Evolutionary conservation across 2,797 vertebrate species (phyloP), one percentile per base, ranked within the genome.

Genomic region (Neostethus bicornis): DNA sequence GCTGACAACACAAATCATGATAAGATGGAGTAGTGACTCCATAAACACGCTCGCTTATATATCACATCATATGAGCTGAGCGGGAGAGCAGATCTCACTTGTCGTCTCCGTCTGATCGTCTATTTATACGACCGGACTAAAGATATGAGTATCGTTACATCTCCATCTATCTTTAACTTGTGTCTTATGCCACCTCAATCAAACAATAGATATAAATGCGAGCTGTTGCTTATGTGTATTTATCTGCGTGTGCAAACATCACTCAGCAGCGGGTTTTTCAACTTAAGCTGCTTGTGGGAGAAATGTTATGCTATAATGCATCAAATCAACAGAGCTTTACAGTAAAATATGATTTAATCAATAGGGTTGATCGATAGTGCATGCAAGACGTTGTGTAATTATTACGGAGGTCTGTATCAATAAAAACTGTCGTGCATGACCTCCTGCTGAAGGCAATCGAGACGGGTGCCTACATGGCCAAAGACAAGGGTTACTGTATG

Each of bases 271-370:
- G 75, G 64, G 73, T 78, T 70, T 76, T 80, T 61, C 70, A 77
- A 75, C 73, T 64, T 72, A n/a, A 64, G 68, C 68, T 71, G 78
- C 79, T 87, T 77, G 84, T 73, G 81, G 68, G 72, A 41, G 75
- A 58, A 85, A 82, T 89, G 90, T 87, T 87, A 90, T 75, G 66
- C 63, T 70, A 72, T 85, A 83, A 83, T 89, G 73, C 66, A 83
- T 89, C 85, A 86, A 84, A 85, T 88, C 82, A 84, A 87, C 88
- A 89, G 84, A 87, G 82, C 88, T 89, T 85, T 90, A 87, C 85
- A 85, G 84, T 90, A 90, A 92, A 93, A 92, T 92, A 92, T 91
- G 85, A 91, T 86, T 90, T 88, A 85, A 91, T 93, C 92, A 92
- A 92, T 92, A 91, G 70, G 67, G 56, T 63, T 78, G 82, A 91